Evolutionary conservation across 1,140 invertebrate species (phyloP).

Genomic region (Dendroctonus ponderosae): DNA sequence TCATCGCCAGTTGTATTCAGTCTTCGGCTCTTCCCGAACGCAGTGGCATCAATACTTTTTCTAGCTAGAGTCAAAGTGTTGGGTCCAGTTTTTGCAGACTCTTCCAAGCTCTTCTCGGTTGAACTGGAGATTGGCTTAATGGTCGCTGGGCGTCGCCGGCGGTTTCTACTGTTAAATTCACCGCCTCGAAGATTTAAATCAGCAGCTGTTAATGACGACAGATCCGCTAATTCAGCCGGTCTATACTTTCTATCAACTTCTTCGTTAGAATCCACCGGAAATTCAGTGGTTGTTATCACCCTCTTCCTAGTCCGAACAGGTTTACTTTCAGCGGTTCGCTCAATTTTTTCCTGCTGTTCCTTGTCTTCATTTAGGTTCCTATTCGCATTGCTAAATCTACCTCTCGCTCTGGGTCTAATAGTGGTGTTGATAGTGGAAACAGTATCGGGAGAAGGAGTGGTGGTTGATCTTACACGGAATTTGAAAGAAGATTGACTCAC

Average conservation of each 20-base stretch:
- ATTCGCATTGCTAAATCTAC: slow-evolving; percentile 44
- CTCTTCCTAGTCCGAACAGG: slow-evolving; percentile 18
- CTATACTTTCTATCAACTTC: slow-evolving; percentile 38
- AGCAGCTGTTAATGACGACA: slow-evolving; percentile 50
- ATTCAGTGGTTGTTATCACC: slow-evolving; percentile 8
- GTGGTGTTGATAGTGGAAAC: slow-evolving; percentile 8
- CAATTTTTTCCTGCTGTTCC: slow-evolving; percentile 29
- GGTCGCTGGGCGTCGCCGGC: slow-evolving; percentile 40
- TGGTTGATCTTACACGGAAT: slow-evolving; percentile 29
- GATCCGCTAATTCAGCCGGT: slow-evolving; percentile 46
- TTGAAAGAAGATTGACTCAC: slow-evolving; percentile 45
- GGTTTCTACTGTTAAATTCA: slow-evolving; percentile 12
- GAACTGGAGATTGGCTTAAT: slow-evolving; percentile 33
- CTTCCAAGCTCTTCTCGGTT: slow-evolving; percentile 42
- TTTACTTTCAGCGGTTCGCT: slow-evolving; percentile 20
- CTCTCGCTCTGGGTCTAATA: slow-evolving; percentile 42
- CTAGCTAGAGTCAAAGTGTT: slow-evolving; percentile 38
- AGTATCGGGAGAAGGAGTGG: slow-evolving; percentile 5
- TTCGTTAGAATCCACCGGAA: slow-evolving; percentile 17
- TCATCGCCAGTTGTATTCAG: slow-evolving; percentile 27
- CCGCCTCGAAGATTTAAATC: slow-evolving; percentile 39
- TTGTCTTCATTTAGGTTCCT: slow-evolving; percentile 19
- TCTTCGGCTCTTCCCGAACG: slow-evolving; percentile 29
- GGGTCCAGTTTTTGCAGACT: slow-evolving; percentile 35
- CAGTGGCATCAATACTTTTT: slow-evolving; percentile 29